A percentile compares a stretch with the other conserved stretches of the same genome.
phyloP scores from a whole-genome alignment of 2,797 vertebrate species.

The Helarctos malayanus region DNA sequence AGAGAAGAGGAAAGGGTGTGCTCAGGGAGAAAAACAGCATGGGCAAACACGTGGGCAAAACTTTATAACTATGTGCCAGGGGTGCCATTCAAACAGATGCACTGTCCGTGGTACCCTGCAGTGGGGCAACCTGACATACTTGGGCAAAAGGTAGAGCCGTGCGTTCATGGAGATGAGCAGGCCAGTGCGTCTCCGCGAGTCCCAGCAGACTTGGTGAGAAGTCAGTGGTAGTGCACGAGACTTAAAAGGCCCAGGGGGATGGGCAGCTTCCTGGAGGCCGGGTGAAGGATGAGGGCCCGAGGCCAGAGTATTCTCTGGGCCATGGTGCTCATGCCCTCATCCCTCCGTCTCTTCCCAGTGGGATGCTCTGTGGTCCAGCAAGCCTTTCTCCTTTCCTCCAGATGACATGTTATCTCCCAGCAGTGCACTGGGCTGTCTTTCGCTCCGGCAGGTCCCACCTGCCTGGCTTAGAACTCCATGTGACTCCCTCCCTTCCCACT shows the following conservation, averaged over 20 bases:
- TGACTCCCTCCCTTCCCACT: background rate
- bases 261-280: background rate
- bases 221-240: background rate
- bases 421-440: background rate
- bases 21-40: background rate
- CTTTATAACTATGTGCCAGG: background rate
- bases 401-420: background rate
- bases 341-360: background rate
- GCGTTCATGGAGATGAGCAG: background rate
- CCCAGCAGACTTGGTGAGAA: background rate
- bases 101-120: background rate
- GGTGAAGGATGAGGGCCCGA: background rate
- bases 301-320: background rate
- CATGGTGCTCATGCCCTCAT: accelerated
- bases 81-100: background rate
- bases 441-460: background rate
- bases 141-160: background rate
- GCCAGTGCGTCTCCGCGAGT: background rate
- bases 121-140: background rate
- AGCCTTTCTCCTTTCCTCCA: background rate
- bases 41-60: background rate
- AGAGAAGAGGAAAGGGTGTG: background rate
- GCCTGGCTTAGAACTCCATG: background rate
- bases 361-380: background rate
- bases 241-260: background rate